A percentile compares a stretch with the other conserved stretches of the same genome.
Conservation (phyloP, 1,140 invertebrate species). For the Formica exsecta region DNA sequence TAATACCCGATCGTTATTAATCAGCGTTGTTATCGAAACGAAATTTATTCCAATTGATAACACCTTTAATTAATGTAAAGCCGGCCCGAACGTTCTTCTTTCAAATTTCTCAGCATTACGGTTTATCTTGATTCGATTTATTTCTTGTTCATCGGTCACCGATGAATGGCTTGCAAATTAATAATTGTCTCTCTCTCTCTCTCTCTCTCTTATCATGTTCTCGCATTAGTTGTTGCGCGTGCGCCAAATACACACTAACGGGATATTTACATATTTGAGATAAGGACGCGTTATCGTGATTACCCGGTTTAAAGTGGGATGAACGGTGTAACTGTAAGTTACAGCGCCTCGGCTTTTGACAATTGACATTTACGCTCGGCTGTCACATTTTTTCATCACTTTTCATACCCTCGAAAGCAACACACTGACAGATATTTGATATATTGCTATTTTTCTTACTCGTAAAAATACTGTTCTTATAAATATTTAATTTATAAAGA, state of each 20-base stretch:
- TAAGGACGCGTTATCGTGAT: constrained; percentile 49
- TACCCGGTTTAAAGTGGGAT: constrained; percentile 20
- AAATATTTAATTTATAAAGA: too few relatives aligned
- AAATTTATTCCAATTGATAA: neutral
- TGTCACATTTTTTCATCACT: too few relatives aligned
- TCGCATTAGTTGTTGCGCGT: neutral
- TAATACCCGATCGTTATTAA: neutral
- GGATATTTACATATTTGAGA: constrained; percentile 48
- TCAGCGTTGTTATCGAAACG: neutral
- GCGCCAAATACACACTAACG: constrained; percentile 4
- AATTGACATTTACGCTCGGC: too few relatives aligned
- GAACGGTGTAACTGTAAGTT: too few relatives aligned
- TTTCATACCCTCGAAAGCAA: too few relatives aligned
- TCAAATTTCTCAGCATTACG: neutral
- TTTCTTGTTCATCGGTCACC: neutral
- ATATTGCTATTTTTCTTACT: too few relatives aligned
- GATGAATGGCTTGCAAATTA: neutral
- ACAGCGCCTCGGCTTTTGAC: too few relatives aligned
- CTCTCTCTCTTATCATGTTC: neutral
- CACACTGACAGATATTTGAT: too few relatives aligned
- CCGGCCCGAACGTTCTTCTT: neutral
- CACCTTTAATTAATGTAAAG: neutral
- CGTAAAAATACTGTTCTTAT: too few relatives aligned
- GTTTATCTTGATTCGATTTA: constrained; percentile 3
- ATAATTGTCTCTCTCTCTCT: constrained; percentile 18